Base-by-base conservation (phyloP, 2,113 vertebrate genomes). In the Aldabrachelys gigantea region DNA sequence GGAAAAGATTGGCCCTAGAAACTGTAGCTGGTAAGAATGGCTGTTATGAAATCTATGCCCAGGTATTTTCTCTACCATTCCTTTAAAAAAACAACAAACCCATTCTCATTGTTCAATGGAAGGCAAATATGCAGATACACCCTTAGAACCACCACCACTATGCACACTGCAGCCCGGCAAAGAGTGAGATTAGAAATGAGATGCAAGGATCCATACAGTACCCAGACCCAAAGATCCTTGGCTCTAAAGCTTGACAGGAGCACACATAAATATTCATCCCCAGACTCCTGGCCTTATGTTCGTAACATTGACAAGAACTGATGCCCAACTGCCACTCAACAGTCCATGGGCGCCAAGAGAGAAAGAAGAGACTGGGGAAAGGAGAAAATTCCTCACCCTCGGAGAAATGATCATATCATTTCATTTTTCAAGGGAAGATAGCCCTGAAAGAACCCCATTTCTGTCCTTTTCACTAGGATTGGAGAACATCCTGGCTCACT, bases 261-360 rank as follows among this genome's bases (percentile, higher is more conserved):
- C 22, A 86, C 38, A 85, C 31, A 94, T 97, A 91, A 91, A 95
- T 97, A 97, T 96, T 97, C 93, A 97, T 91, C 22, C 76, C n/a
- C 38, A 91, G 59, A 53, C 83, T 96, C 52, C 49, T 76, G 59
- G 76, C 62, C 88, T 96, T 76, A 65, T 93, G 85, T 96, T 96
- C 93, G 88, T 85, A 96, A 97, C 92, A 92, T 88, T 95, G 53
- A 94, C 84, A 89, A 90, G 82, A 97, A 86, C 91, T 87, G 38
- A 87, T 95, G 92, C 50, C 62, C 82, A 90, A 82, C 57, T 96
- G 85, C 80, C 80, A 95, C 41, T 92, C 79, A 87, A 75, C 21
- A 90, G 35, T 79, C 57, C 21, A 59, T 19, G 52, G 57, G 85
- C 54, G n/a, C 62, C 44, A 22, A 78, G 65, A 95, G 38, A 53